Evolutionary conservation across 2,113 vertebrate species (phyloP).

Genomic region (Hylia prasina): DNA sequence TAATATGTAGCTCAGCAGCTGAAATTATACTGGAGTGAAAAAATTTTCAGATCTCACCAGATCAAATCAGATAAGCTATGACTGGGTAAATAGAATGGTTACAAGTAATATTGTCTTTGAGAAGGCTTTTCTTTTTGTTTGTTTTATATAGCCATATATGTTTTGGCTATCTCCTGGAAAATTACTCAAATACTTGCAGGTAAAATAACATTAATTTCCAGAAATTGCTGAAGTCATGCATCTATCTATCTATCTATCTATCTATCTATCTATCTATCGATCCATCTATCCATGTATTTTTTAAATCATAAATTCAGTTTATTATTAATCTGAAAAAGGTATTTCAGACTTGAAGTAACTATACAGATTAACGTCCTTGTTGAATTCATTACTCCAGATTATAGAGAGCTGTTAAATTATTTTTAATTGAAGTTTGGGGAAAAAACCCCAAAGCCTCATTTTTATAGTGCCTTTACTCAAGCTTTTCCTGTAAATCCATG

Average conservation of each 20-base stretch:
- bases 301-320: not conserved
- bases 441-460: not conserved
- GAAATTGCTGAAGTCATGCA: not conserved
- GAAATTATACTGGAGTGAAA: not conserved
- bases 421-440: not conserved
- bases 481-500: not conserved
- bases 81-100: not conserved
- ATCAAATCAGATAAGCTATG: not conserved
- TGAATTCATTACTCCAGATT: not conserved
- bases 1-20: not conserved
- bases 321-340: not conserved
- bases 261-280: not conserved
- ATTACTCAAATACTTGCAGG: conserved; percentile 31
- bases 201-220: not conserved
- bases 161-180: not conserved
- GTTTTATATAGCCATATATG: not conserved
- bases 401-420: not conserved
- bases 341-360: not conserved
- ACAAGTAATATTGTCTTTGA: not conserved
- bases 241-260: not conserved
- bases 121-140: not conserved
- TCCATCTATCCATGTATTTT: not conserved
- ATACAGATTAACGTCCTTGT: not conserved
- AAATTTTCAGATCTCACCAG: not conserved
- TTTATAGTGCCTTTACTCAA: not conserved